Evolutionary conservation across 2,797 vertebrate species (phyloP).

Genomic region (Pipistrellus nathusii): DNA sequence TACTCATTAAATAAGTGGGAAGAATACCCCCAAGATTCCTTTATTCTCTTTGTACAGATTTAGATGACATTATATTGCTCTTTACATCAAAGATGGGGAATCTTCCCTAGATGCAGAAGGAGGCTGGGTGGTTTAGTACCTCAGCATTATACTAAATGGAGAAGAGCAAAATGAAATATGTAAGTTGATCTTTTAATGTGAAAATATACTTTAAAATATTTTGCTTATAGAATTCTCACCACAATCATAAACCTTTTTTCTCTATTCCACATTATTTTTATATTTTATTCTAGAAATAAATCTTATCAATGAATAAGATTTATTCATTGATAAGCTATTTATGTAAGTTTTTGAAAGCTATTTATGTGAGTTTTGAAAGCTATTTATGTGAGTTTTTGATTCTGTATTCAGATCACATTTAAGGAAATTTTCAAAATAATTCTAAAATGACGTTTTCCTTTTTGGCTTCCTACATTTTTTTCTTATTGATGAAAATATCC

Average conservation of each 20-base stretch:
- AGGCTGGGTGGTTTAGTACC: background rate
- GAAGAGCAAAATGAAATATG: conserved; percentile 10
- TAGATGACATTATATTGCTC: background rate
- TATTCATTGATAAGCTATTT: conserved; percentile 9
- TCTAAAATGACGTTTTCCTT: conserved; percentile 1
- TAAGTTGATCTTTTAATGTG: background rate
- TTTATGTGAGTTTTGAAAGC: conserved; percentile 16
- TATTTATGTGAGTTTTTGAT: background rate
- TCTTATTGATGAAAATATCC: conserved; percentile 45
- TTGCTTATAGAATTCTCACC: conserved; percentile 19
- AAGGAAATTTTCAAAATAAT: conserved; percentile 42
- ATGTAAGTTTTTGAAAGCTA: background rate
- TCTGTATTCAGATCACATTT: conserved; percentile 26
- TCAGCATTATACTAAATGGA: background rate
- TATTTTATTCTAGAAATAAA: conserved; percentile 15
- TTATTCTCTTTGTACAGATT: background rate
- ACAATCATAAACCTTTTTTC: background rate
- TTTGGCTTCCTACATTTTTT: background rate
- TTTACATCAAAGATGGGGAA: conserved; percentile 32
- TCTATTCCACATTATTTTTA: background rate
- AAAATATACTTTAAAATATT: conserved; percentile 30
- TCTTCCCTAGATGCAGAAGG: background rate
- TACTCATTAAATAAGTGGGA: conserved; percentile 7
- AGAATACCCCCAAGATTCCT: conserved; percentile 1
- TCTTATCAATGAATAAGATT: background rate